A percentile compares a stretch with the other conserved stretches of the same genome.
Evolutionary conservation across 2,888 invertebrate genomes (phyloP).

Genomic region (Megalurothrips usitatus): DNA sequence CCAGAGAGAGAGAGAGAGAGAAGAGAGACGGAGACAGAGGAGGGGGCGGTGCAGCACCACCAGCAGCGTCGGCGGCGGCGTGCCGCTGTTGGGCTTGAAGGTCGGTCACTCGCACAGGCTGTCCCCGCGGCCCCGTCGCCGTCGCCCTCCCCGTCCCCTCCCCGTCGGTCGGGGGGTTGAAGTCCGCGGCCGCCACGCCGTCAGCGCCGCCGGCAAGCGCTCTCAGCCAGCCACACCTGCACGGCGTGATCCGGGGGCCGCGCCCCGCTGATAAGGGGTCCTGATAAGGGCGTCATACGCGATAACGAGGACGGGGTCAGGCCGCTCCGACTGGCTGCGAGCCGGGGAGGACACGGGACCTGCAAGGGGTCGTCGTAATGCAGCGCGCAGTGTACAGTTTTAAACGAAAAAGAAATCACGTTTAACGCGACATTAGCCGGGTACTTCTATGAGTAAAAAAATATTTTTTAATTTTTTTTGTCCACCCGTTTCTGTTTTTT

Average conservation of each 20-base stretch:
- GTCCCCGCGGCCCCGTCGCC: neutral
- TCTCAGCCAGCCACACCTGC: neutral
- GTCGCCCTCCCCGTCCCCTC: too few relatives aligned
- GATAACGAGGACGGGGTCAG: neutral
- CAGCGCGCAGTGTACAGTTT: neutral
- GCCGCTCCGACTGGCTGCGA: neutral
- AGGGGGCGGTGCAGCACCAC: neutral
- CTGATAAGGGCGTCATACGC: neutral
- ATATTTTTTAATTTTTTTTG: too few relatives aligned
- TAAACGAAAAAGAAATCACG: too few relatives aligned
- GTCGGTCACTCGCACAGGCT: neutral
- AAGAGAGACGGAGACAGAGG: too few relatives aligned
- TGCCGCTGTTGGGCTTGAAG: neutral
- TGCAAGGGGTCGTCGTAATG: neutral
- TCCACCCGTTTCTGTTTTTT: too few relatives aligned
- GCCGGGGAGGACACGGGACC: neutral
- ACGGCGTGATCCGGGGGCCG: neutral
- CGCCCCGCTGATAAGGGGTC: neutral
- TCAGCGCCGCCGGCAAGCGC: neutral
- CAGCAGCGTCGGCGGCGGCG: neutral
- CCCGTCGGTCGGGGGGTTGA: neutral
- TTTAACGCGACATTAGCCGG: too few relatives aligned
- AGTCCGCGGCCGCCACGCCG: constrained; percentile 1
- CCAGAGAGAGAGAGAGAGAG: too few relatives aligned
- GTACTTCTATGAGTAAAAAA: too few relatives aligned